Base-by-base conservation (phyloP, 2,797 vertebrate species). In the Cirrhinus mrigala region DNA sequence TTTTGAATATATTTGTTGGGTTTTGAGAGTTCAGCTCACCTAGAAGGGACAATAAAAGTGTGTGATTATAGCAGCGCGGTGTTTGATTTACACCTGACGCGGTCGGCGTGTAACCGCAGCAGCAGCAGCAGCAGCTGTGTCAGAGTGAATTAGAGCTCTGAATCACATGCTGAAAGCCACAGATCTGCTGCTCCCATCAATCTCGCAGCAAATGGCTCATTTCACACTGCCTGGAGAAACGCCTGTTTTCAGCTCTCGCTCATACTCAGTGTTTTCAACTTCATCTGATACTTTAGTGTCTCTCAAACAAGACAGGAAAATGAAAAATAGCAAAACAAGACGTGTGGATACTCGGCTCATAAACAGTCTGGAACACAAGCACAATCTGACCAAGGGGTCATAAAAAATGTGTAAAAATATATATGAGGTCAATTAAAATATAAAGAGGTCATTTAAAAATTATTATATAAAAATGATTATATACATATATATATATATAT, bases 1-100 rank as follows among this genome's bases (percentile, higher is more conserved):
- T 75, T 52, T 75, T 20, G 48, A 52, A 24, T 20, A 4, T 10
- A 11, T 74, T 18, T 48, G 22, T 9, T 16, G n/a, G 11, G 40
- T 71, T 71, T 71, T 52, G 24, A 29, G 71, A 52, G 71, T 52
- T 29, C 48, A 52, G 15, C 79, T 54, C 64, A 69, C 50, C 62
- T 33, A 33, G 27, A 33, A 64, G 27, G 27, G 15, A 16, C 62
- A 66, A 9, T 66, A 66, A 66, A 29, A 16, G 60, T 66, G 62
- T 66, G 62, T 33, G 62, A 54, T 81, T 69, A 79, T 15, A 5
- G n/a, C 52, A 7, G 52, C 27, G 24, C 71, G 10, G 14, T 22
- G 80, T 73, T 29, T 73, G 81, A 82, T 73, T 48, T 73, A 60
- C 81, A 82, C 68, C 81, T 22, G 69, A 81, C 14, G 29, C 9